Conservation (phyloP, 2,113 vertebrate species). For the Nannospalax galili region DNA sequence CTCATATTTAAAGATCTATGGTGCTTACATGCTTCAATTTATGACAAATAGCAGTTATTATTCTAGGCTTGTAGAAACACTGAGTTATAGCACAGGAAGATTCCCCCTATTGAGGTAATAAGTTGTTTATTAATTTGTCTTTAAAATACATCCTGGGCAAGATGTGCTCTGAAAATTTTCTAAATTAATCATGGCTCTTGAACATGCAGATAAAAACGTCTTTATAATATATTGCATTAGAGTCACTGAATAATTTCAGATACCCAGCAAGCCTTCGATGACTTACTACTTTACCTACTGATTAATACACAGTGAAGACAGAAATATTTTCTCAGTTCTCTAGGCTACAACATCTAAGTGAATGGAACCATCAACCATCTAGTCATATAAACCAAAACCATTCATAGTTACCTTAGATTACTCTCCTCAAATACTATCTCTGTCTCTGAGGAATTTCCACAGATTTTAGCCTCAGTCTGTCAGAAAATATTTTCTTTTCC, state of each 20-base stretch:
- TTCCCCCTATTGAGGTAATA: not conserved
- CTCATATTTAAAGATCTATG: not conserved
- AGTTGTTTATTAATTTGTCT: conserved; percentile 45
- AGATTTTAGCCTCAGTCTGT: not conserved
- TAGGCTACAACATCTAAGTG: not conserved
- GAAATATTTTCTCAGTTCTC: not conserved
- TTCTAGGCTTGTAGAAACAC: not conserved
- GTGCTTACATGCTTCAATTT: not conserved
- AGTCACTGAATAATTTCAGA: not conserved
- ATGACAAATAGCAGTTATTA: conserved; percentile 33
- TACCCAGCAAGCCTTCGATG: not conserved
- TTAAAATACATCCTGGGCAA: conserved; percentile 42
- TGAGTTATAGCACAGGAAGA: not conserved
- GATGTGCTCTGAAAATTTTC: conserved; percentile 44
- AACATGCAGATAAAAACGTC: not conserved
- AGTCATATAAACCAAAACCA: not conserved
- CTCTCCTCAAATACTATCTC: not conserved
- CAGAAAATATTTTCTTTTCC: not conserved
- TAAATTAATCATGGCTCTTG: conserved; percentile 55
- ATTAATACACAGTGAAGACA: conserved; percentile 1
- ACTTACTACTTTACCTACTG: not conserved
- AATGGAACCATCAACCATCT: not conserved
- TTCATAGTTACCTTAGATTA: not conserved
- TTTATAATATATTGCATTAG: conserved; percentile 46
- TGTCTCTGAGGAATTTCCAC: not conserved